These are phyloP conservation scores for Diabrotica balteata DNA, from an alignment of 2,888 invertebrate species.

Conservation along the genomic window DNA sequence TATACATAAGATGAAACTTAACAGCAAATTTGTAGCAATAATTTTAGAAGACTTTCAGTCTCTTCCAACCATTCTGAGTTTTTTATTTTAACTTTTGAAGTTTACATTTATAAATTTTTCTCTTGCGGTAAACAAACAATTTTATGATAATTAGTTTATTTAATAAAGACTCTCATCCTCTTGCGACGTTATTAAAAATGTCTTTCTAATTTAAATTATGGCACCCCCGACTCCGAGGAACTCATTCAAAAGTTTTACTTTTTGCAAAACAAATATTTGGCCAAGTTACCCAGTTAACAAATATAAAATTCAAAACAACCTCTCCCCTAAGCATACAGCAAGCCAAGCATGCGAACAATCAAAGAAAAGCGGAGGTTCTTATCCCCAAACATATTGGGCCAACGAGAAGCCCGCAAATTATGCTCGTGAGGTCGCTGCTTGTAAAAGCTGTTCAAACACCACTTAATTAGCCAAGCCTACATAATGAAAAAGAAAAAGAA, in stretches of 20 bases:
- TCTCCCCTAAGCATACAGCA: not conserved
- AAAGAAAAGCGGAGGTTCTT: not conserved
- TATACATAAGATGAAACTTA: no score
- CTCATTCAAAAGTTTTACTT: not conserved
- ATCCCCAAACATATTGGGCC: not conserved
- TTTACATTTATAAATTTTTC: no score
- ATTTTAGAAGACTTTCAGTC: no score
- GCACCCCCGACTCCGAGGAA: no score
- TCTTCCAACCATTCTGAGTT: no score
- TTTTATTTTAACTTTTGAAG: no score
- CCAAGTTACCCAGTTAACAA: not conserved
- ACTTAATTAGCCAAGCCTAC: not conserved
- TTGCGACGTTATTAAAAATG: no score
- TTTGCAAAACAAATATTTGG: not conserved
- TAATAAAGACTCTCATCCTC: no score
- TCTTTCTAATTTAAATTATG: no score
- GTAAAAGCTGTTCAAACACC: not conserved
- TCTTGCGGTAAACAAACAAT: no score
- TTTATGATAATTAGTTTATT: no score
- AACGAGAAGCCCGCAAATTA: not conserved
- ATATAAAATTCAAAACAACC: not conserved
- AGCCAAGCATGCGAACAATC: not conserved
- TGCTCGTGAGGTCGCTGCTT: not conserved
- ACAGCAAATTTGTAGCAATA: no score
- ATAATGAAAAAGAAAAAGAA: slow-evolving; percentile 1